phyloP scores from a whole-genome alignment of 2,888 invertebrate genomes.

The Notodonta ziczac region DNA sequence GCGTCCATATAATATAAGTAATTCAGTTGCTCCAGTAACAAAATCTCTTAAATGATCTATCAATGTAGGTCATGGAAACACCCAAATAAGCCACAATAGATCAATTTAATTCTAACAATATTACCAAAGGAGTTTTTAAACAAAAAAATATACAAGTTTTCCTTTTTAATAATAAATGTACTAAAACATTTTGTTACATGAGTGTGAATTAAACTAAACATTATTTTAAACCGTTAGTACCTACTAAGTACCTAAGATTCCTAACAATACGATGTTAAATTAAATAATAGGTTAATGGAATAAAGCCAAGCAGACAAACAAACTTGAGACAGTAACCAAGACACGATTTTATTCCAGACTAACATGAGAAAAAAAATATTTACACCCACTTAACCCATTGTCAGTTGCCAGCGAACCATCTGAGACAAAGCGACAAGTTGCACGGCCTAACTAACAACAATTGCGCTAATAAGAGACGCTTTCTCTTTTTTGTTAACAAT shows the following conservation, averaged over 20 bases:
- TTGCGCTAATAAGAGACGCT: conserved; percentile 52
- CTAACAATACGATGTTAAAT: too few relatives aligned
- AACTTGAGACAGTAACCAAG: too few relatives aligned
- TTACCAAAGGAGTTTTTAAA: too few relatives aligned
- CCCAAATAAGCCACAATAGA: not conserved
- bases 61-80: not conserved
- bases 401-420: not conserved
- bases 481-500: conserved; percentile 53
- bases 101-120: not conserved
- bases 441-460: conserved; percentile 34
- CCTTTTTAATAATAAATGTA: too few relatives aligned
- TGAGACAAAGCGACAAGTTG: conserved; percentile 24
- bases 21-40: too few relatives aligned
- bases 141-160: not conserved
- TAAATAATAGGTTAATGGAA: not conserved
- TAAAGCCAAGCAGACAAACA: too few relatives aligned
- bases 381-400: not conserved
- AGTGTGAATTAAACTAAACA: too few relatives aligned
- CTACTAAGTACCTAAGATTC: too few relatives aligned
- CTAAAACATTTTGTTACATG: too few relatives aligned
- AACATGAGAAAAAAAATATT: not conserved
- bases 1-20: too few relatives aligned
- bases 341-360: too few relatives aligned
- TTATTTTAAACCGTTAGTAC: too few relatives aligned
- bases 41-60: not conserved